phyloP scores from a whole-genome alignment of 92 coral and sea anemone species.

The Muricea muricata region DNA sequence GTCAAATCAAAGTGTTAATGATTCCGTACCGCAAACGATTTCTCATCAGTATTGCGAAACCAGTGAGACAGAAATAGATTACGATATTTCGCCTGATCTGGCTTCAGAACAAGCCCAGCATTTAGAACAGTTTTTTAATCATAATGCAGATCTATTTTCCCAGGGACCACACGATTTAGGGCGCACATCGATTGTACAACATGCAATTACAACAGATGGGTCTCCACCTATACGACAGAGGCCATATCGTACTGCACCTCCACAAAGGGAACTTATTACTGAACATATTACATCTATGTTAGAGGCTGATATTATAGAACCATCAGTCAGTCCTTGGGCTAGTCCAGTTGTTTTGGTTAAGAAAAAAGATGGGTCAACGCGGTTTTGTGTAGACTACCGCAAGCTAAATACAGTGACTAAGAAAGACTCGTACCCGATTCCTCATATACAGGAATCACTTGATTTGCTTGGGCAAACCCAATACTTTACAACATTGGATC shows the following conservation, averaged over 20 bases:
- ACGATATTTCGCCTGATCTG: not conserved
- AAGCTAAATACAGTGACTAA: slow-evolving; percentile 50
- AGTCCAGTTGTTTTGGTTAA: slow-evolving; percentile 61
- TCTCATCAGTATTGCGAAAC: not conserved
- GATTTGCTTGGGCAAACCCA: slow-evolving; percentile 31
- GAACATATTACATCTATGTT: slow-evolving; percentile 51
- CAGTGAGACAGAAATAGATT: not conserved
- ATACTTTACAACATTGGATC: slow-evolving; percentile 39
- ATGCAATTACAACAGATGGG: slow-evolving; percentile 59
- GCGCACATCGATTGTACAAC: slow-evolving; percentile 58
- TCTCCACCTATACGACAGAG: slow-evolving; percentile 61
- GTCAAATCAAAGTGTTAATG: not conserved
- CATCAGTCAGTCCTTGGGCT: slow-evolving; percentile 57
- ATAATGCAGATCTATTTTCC: slow-evolving; percentile 61
- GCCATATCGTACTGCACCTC: slow-evolving; percentile 69
- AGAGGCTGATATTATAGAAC: slow-evolving; percentile 40
- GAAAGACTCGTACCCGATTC: slow-evolving; percentile 57
- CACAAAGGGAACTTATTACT: slow-evolving; percentile 46
- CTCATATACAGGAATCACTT: slow-evolving; percentile 33
- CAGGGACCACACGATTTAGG: slow-evolving; percentile 53
- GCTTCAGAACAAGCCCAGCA: not conserved
- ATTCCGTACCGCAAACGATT: not conserved
- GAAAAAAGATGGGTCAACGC: slow-evolving; percentile 52
- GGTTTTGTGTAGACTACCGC: slow-evolving; percentile 59
- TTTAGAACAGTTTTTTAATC: slow-evolving; percentile 20